Conservation (phyloP, 1,140 invertebrate species). For the Planococcus citri region DNA sequence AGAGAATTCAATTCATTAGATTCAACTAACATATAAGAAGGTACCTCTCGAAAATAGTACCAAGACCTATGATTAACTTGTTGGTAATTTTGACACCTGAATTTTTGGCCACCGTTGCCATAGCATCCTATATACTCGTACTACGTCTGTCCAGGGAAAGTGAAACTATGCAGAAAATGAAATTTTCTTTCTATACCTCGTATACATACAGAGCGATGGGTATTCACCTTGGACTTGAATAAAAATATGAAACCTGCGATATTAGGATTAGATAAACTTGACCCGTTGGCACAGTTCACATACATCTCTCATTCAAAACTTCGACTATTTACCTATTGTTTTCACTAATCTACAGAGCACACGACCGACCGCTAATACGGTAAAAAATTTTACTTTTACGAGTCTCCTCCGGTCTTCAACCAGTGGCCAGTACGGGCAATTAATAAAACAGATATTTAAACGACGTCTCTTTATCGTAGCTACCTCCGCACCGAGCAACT, state of each 20-base stretch:
- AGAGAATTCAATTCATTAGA: too few relatives aligned
- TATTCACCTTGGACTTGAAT: too few relatives aligned
- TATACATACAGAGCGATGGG: too few relatives aligned
- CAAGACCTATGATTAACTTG: too few relatives aligned
- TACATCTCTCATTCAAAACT: neutral
- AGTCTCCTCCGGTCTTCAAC: neutral
- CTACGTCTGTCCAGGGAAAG: neutral
- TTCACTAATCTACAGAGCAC: neutral
- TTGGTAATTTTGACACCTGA: too few relatives aligned
- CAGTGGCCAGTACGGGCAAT: neutral
- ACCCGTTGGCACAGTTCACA: constrained; percentile 16
- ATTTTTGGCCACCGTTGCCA: too few relatives aligned
- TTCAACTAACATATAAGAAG: too few relatives aligned
- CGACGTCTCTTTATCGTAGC: too few relatives aligned
- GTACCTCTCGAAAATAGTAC: too few relatives aligned
- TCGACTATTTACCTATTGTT: neutral
- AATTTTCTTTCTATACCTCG: neutral
- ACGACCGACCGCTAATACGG: neutral
- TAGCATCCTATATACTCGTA: too few relatives aligned
- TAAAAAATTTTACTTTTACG: neutral
- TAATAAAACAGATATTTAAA: neutral
- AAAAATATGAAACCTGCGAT: neutral
- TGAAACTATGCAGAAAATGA: neutral
- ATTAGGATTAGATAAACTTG: constrained; percentile 10
- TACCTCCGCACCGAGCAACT: too few relatives aligned